Conservation (phyloP, 2,888 invertebrate genomes). For the Uropetala carovei region DNA sequence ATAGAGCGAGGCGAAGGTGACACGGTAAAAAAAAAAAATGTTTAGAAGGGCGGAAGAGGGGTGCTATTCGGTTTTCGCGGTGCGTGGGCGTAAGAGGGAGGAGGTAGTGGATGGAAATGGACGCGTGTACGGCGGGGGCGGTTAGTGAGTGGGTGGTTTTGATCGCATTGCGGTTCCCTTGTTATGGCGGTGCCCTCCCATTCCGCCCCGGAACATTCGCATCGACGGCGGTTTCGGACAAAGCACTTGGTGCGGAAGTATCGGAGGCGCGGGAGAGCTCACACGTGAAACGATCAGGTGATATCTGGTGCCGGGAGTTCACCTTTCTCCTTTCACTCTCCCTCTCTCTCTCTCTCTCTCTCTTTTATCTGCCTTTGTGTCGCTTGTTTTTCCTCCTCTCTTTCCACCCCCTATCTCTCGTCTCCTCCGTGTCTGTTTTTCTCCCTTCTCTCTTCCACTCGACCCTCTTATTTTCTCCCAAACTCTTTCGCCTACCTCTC, state of each 20-base stretch:
- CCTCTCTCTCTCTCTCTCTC: not conserved
- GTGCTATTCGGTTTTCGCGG: not conserved
- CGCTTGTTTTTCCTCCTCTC: too few species aligned
- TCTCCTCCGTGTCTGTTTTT: too few species aligned
- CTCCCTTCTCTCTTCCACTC: not conserved
- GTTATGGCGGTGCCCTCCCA: not conserved
- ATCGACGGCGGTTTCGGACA: not conserved
- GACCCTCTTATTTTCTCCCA: not conserved
- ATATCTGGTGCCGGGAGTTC: not conserved
- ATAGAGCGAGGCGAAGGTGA: too few species aligned
- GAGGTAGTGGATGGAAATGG: not conserved
- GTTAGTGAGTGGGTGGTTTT: constrained; percentile 41
- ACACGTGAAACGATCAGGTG: constrained; percentile 29
- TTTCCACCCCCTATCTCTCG: too few species aligned
- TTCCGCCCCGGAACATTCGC: not conserved
- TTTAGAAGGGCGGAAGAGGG: too few species aligned
- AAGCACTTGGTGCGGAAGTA: constrained; percentile 11
- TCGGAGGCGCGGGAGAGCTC: not conserved
- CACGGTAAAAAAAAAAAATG: too few species aligned
- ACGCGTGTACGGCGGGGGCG: constrained; percentile 6
- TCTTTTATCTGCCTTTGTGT: not conserved
- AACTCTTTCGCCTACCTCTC: not conserved
- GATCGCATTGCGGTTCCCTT: constrained; percentile 45
- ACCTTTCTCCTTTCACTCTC: not conserved
- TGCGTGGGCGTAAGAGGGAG: not conserved